Conservation (phyloP, 2,113 vertebrate genomes). For the Stegastes partitus region DNA sequence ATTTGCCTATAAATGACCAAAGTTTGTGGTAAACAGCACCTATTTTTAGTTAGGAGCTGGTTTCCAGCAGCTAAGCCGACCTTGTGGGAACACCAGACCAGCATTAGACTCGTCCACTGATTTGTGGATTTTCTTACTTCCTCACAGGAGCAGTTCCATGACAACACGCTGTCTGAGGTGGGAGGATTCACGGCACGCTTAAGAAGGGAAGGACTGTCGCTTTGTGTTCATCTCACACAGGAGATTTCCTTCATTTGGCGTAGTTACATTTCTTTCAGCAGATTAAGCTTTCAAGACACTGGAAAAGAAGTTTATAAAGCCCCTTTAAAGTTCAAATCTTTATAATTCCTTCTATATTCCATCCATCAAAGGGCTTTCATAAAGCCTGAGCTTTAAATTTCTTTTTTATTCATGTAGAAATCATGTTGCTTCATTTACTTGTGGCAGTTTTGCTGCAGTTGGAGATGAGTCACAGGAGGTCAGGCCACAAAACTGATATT, state of each 20-base stretch:
- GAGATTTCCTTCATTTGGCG: slow-evolving; percentile 13
- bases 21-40: slow-evolving; percentile 6
- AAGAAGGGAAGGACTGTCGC: slow-evolving; percentile 10
- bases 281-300: slow-evolving; percentile 24
- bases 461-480: background rate
- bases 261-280: slow-evolving; percentile 1
- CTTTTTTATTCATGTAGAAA: background rate
- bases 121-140: slow-evolving; percentile 1
- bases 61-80: background rate
- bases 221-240: background rate
- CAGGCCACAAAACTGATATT: background rate
- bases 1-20: background rate
- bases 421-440: background rate
- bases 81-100: background rate
- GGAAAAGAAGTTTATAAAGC: background rate
- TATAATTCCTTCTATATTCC: background rate
- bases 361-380: background rate
- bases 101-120: background rate
- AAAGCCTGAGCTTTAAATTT: background rate
- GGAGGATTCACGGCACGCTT: slow-evolving; percentile 5
- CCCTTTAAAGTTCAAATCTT: slow-evolving; percentile 5
- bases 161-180: slow-evolving; percentile 15
- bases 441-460: no score
- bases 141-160: slow-evolving; percentile 18
- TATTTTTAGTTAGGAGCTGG: background rate